Evolutionary conservation across 2,113 vertebrate species (phyloP).

Genomic region (Dicentrarchus labrax): DNA sequence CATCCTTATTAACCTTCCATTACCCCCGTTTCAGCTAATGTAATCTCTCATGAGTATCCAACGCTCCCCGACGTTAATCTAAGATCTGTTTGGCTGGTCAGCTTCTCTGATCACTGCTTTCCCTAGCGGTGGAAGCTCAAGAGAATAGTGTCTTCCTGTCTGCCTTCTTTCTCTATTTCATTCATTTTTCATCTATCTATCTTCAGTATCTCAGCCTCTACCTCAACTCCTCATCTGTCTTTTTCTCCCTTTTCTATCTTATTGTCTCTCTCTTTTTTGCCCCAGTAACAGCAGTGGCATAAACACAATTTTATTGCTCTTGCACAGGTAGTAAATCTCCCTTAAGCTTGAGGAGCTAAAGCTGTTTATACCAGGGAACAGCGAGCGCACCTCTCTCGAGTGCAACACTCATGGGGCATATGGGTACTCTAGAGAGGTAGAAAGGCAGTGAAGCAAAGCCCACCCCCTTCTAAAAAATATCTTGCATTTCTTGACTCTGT

Average conservation of each 20-base stretch:
- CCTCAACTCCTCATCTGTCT: neutral
- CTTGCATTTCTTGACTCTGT: slow-evolving; percentile 15
- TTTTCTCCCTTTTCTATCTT: slow-evolving; percentile 13
- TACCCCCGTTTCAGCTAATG: slow-evolving; percentile 49
- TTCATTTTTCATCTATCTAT: neutral
- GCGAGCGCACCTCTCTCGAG: slow-evolving; percentile 59
- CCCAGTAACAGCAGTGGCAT: slow-evolving; percentile 41
- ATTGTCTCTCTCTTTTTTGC: slow-evolving; percentile 23
- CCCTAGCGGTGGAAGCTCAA: neutral
- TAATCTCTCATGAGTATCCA: slow-evolving; percentile 49
- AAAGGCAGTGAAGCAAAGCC: slow-evolving; percentile 50
- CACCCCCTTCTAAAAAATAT: neutral
- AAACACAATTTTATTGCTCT: slow-evolving; percentile 64
- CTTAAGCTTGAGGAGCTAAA: slow-evolving; percentile 65
- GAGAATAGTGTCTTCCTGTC: slow-evolving; percentile 6
- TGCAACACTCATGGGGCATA: slow-evolving; percentile 53
- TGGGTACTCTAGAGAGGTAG: slow-evolving; percentile 29
- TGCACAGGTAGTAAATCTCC: slow-evolving; percentile 67
- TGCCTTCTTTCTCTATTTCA: neutral
- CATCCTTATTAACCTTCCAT: slow-evolving; percentile 64
- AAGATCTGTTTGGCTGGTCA: slow-evolving; percentile 48
- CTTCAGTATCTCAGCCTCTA: neutral
- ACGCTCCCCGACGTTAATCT: slow-evolving; percentile 31
- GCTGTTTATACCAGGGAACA: slow-evolving; percentile 67
- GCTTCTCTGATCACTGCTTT: slow-evolving; percentile 21